These are phyloP conservation scores for Xerus inauris DNA, from an alignment of 2,113 vertebrate genomes.

Conservation along the genomic window DNA sequence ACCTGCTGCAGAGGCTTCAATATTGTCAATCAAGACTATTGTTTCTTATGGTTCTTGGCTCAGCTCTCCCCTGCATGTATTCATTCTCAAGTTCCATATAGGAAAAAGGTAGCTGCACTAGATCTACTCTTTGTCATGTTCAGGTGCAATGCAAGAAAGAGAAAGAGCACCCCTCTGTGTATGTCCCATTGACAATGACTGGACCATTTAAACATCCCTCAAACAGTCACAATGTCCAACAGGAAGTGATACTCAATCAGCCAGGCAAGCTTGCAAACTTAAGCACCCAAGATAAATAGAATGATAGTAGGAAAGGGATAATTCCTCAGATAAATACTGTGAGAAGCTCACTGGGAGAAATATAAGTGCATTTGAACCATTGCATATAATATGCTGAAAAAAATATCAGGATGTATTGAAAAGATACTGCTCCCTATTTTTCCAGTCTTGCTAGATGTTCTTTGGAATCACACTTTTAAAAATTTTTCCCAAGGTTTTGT, in stretches of 20 bases:
- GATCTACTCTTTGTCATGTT: neutral
- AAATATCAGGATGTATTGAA: neutral
- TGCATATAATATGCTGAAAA: neutral
- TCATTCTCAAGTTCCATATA: neutral
- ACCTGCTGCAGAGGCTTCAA: neutral
- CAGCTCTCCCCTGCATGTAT: neutral
- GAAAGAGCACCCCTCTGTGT: neutral
- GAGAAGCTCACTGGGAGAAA: neutral
- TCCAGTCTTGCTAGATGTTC: neutral
- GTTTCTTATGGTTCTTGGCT: neutral
- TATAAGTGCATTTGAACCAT: neutral
- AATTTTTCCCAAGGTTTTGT: neutral
- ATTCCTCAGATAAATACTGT: neutral
- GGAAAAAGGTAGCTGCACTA: neutral
- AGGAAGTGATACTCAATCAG: neutral
- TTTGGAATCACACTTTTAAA: neutral
- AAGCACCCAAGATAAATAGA: neutral
- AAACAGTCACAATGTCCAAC: neutral
- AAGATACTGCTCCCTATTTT: neutral
- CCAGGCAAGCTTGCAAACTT: neutral
- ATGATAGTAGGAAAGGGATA: neutral
- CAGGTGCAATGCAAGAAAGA: neutral
- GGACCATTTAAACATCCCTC: neutral
- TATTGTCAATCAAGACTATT: neutral
- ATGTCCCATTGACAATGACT: neutral